phyloP scores from a whole-genome alignment of 2,113 vertebrate species.

The Anguilla rostrata region DNA sequence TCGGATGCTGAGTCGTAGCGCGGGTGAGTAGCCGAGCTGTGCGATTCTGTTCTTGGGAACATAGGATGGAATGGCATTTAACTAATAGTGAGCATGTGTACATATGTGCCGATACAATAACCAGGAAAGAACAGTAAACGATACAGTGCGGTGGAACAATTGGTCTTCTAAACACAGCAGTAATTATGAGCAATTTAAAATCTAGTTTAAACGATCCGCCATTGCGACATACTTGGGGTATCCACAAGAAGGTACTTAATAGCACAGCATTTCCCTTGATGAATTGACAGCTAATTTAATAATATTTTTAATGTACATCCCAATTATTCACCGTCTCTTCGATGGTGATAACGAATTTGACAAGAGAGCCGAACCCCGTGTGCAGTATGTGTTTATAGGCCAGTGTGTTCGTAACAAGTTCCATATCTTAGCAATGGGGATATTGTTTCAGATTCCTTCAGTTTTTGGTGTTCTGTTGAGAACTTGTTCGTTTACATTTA shows the following conservation, averaged over 20 bases:
- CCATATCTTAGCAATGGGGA: too few species aligned
- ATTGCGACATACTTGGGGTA: not conserved
- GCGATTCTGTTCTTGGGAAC: not conserved
- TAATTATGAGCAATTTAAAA: not conserved
- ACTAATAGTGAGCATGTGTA: not conserved
- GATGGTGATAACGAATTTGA: not conserved
- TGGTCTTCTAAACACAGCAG: not conserved
- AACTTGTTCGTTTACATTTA: not conserved
- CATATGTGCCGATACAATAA: not conserved
- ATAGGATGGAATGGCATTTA: not conserved
- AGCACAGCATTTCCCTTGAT: too few species aligned
- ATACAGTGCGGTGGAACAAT: not conserved
- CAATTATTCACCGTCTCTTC: not conserved
- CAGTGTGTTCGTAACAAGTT: not conserved
- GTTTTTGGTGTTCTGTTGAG: not conserved
- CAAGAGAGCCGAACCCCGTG: not conserved
- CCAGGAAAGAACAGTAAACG: not conserved
- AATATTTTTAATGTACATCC: not conserved
- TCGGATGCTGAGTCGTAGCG: conserved; percentile 18
- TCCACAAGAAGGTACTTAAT: too few species aligned
- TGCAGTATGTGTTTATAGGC: not conserved
- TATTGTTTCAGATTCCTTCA: not conserved
- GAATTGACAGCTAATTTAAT: not conserved
- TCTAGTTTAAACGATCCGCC: not conserved
- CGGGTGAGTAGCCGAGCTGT: conserved; percentile 14